Percentiles rank a stretch among this genome's conserved stretches.
phyloP scores from a whole-genome alignment of 1,140 invertebrate species.

The Drosophila virilis region DNA sequence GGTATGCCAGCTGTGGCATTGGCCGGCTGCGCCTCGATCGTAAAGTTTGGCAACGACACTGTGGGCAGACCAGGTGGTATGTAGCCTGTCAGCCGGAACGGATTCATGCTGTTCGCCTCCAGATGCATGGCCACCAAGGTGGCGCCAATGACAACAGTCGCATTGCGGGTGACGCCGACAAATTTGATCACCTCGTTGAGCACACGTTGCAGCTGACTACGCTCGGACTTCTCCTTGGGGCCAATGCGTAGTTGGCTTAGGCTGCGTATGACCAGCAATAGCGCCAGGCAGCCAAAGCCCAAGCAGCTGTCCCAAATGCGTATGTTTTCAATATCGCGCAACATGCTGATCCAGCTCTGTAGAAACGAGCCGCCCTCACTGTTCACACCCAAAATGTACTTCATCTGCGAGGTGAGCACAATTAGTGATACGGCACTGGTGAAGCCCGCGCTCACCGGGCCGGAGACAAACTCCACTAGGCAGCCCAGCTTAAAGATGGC shows the following conservation, averaged over 20 bases:
- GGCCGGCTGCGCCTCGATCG: constrained; percentile 79
- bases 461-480: constrained; percentile 96
- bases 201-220: constrained; percentile 84
- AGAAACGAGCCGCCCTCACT: constrained; percentile 90
- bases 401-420: constrained; percentile 95
- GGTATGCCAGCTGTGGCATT: constrained; percentile 84
- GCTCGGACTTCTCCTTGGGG: constrained; percentile 85
- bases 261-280: constrained; percentile 90
- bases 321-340: constrained; percentile 87
- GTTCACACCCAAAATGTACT: constrained; percentile 91
- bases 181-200: constrained; percentile 87
- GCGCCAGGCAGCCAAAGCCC: constrained; percentile 88
- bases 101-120: constrained; percentile 64
- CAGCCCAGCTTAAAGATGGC: constrained; percentile 95
- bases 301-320: constrained; percentile 88
- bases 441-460: constrained; percentile 96
- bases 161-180: constrained; percentile 90
- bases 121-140: constrained; percentile 86
- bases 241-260: constrained; percentile 86
- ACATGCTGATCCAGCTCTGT: constrained; percentile 89
- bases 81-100: constrained; percentile 84
- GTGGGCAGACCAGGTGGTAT: constrained; percentile 89
- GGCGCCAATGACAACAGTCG: constrained; percentile 90
- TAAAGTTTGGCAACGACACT: constrained; percentile 88
- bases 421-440: constrained; percentile 96